phyloP scores from a whole-genome alignment of 2,113 vertebrate species.

The Danionella cerebrum region DNA sequence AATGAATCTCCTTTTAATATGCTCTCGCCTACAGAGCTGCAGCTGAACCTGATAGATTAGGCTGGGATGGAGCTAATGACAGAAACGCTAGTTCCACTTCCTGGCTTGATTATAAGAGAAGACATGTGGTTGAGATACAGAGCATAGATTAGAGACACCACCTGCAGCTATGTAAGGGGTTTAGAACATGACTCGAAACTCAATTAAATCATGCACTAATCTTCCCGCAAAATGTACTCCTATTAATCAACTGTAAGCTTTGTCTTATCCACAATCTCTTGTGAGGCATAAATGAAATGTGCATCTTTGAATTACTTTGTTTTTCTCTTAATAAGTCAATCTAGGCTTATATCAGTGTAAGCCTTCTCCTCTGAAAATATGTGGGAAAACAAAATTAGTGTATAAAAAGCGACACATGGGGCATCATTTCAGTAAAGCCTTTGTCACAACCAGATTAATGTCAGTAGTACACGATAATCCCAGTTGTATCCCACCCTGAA shows the following conservation, averaged over 20 bases:
- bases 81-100: slow-evolving; percentile 16
- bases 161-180: slow-evolving; percentile 25
- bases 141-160: slow-evolving; percentile 22
- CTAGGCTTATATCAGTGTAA: not conserved
- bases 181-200: slow-evolving; percentile 26
- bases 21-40: slow-evolving; percentile 15
- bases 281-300: not conserved
- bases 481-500: slow-evolving; percentile 50
- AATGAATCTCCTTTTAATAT: slow-evolving; percentile 6
- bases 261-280: not conserved
- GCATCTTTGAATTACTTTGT: not conserved
- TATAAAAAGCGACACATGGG: slow-evolving; percentile 45
- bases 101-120: slow-evolving; percentile 12
- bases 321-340: not conserved
- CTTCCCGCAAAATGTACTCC: not conserved
- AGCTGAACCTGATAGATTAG: slow-evolving; percentile 51
- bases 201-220: slow-evolving; percentile 20
- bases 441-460: slow-evolving; percentile 65
- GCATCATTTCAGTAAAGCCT: slow-evolving; percentile 58
- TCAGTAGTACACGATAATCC: slow-evolving; percentile 63
- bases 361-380: not conserved
- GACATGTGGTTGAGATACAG: slow-evolving; percentile 29
- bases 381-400: not conserved
- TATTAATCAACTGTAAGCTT: not conserved
- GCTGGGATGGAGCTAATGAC: not conserved